Conservation (phyloP, 2,113 vertebrate genomes). For the Cavia aperea region DNA sequence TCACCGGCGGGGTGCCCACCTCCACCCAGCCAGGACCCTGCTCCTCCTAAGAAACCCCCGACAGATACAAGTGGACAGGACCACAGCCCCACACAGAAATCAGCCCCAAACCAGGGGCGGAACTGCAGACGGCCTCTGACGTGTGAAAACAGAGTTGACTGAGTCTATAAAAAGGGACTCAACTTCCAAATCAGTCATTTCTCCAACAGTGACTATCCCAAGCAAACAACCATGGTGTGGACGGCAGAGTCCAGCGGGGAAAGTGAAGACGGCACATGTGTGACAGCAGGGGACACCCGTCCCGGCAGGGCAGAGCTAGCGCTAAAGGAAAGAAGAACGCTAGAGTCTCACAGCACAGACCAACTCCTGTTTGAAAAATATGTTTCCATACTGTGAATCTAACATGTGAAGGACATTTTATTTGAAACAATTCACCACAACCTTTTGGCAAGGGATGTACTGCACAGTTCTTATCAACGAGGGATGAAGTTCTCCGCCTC, state of each 20-base stretch:
- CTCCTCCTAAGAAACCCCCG: background rate
- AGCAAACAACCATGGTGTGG: background rate
- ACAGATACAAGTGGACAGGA: background rate
- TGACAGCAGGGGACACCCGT: background rate
- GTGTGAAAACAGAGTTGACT: accelerated
- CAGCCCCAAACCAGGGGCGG: background rate
- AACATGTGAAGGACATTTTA: background rate
- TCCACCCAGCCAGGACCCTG: accelerated
- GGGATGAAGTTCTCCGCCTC: background rate
- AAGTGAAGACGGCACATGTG: background rate
- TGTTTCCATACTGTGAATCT: background rate
- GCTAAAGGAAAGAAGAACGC: background rate
- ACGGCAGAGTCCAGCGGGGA: background rate
- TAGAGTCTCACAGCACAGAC: background rate
- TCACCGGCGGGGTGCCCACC: background rate
- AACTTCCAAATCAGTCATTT: background rate
- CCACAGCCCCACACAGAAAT: background rate
- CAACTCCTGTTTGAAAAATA: background rate
- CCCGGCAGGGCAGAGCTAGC: accelerated
- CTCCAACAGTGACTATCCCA: background rate
- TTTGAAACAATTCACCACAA: background rate
- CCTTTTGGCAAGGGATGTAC: background rate
- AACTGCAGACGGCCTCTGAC: background rate
- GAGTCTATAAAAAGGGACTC: background rate
- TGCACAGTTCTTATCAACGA: background rate